Evolutionary conservation across 2,797 vertebrate genomes (phyloP).

Genomic region (Melanotaenia boesemani): DNA sequence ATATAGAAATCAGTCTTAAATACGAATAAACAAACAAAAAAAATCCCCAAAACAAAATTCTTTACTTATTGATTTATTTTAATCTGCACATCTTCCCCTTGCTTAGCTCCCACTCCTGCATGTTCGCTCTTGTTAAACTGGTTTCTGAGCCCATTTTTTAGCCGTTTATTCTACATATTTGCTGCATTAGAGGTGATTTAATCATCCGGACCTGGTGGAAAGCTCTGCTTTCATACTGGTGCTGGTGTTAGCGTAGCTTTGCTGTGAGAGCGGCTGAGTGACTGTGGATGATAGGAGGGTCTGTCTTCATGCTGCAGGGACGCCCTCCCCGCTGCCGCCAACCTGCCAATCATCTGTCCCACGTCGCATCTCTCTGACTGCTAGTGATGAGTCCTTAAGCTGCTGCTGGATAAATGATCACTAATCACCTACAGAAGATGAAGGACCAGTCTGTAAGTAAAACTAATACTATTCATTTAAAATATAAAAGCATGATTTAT

Average conservation of each 20-base stretch:
- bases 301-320: constrained; percentile 50
- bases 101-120: too few relatives aligned
- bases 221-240: not conserved
- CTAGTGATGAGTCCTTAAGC: constrained; percentile 32
- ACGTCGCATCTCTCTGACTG: constrained; percentile 49
- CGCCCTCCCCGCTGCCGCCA: constrained; percentile 47
- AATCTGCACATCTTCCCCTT: too few relatives aligned
- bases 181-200: too few relatives aligned
- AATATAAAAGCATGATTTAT: constrained; percentile 16
- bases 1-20: too few relatives aligned
- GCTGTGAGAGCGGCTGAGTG: constrained; percentile 26
- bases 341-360: constrained; percentile 69
- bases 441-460: constrained; percentile 74
- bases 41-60: too few relatives aligned
- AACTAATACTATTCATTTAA: constrained; percentile 8
- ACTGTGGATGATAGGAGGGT: constrained; percentile 52
- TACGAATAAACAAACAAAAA: too few relatives aligned
- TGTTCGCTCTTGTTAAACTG: too few relatives aligned
- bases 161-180: too few relatives aligned
- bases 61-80: too few relatives aligned
- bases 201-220: too few relatives aligned
- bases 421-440: constrained; percentile 56
- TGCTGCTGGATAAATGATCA: constrained; percentile 65
- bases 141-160: too few relatives aligned
- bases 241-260: constrained; percentile 11